Evolutionary conservation across 2,113 vertebrate species (phyloP), one percentile per base, ranked within the genome.

Genomic region (Microtus montanus): DNA sequence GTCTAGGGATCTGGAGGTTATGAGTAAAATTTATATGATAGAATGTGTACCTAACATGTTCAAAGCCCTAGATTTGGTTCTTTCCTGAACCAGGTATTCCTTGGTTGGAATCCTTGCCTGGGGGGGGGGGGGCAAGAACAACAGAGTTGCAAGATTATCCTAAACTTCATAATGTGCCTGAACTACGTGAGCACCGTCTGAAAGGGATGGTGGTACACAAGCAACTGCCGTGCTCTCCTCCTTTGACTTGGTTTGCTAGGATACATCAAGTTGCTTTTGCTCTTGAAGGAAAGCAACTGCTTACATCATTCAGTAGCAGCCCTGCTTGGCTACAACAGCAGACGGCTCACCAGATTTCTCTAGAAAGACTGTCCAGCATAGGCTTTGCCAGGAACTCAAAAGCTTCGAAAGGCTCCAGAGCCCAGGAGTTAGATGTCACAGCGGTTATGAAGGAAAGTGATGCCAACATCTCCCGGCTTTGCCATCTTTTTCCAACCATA

Each of bases 251-350:
- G 19, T 58, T 58, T 66, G 3, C n/a, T 84, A 28, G 68, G 78
- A 84, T 33, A 41, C n/a, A 93, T 14, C 26, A 77, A 33, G 20
- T 38, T 87, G 38, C 41, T 52, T 75, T 74, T 70, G 30, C 54
- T 91, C 91, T 87, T 44, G 73, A 77, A 95, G 61, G 58, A 73
- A 63, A 80, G 78, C 77, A 94, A 70, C 30, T 20, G 35, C 47
- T 89, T 35, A 61, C 70, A 14, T 91, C 95, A 93, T 41, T 78
- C 87, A 61, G 94, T 80, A 87, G 93, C 90, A 92, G 24, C 49
- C 33, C 35, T 54, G 52, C 86, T 96, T 77, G 89, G 92, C 91
- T 47, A 30, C 41, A 73, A 35, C 71, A 54, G 47, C 82, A 91
- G 79, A 84, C 64, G 49, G 71, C 75, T 91, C 88, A 89, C 78